A percentile compares a stretch with the other conserved stretches of the same genome.
phyloP scores from a whole-genome alignment of 2,888 invertebrate genomes.

The Pandemis heparana region DNA sequence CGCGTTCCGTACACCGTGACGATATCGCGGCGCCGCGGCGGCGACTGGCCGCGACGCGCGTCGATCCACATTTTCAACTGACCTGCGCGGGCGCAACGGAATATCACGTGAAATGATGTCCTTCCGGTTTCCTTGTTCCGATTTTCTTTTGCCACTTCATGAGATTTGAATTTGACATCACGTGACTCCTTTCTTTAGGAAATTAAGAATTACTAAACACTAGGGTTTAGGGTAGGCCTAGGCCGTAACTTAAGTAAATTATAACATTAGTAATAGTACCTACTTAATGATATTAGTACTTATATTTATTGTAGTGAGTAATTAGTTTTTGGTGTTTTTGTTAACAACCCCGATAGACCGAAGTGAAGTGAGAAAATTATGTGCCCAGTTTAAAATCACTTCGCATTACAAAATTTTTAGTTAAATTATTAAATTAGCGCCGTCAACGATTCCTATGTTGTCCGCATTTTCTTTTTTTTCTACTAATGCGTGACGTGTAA shows the following conservation, averaged over 20 bases:
- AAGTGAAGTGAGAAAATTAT: no score
- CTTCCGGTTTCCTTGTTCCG: conserved; percentile 34
- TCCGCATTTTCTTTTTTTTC: neutral
- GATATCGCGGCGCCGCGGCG: conserved; percentile 21
- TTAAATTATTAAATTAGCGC: no score
- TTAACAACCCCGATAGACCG: no score
- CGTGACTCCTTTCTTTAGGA: neutral
- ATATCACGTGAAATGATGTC: conserved; percentile 33
- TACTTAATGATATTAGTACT: no score
- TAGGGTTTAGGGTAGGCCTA: no score
- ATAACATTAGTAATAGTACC: no score
- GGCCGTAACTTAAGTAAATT: no score
- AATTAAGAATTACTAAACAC: no score
- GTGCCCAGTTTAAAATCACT: no score
- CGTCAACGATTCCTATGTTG: no score
- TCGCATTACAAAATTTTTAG: neutral
- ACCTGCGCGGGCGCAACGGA: conserved; percentile 6
- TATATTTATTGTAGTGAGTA: no score
- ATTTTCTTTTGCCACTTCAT: conserved; percentile 11
- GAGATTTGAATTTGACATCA: neutral
- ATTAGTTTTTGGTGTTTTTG: no score
- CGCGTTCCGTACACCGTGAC: conserved; percentile 30
- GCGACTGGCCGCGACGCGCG: conserved; percentile 35
- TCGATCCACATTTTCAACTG: conserved; percentile 25
- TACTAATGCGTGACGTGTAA: neutral